A percentile compares a stretch with the other conserved stretches of the same genome.
Evolutionary conservation across 2,888 invertebrate species (phyloP).

Genomic region (Ophioninae sp.): DNA sequence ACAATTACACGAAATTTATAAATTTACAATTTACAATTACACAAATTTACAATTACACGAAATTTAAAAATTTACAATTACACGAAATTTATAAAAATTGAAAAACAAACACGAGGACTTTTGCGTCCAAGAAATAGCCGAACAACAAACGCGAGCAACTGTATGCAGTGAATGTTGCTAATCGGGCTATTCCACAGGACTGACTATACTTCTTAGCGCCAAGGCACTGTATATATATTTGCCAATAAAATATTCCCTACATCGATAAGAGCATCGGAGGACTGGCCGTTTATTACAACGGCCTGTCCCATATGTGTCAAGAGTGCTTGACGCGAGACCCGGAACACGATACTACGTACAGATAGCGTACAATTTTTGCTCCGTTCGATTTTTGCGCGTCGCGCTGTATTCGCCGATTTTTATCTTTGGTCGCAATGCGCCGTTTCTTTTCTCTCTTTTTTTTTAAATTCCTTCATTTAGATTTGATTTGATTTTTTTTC

Average conservation of each 20-base stretch:
- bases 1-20: too few species aligned
- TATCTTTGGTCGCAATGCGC: constrained; percentile 8
- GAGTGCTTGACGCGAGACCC: constrained; percentile 29
- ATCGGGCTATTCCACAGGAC: background rate
- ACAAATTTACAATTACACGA: too few species aligned
- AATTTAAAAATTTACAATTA: too few species aligned
- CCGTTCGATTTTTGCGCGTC: constrained; percentile 4
- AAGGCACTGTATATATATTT: background rate
- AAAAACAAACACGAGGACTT: background rate
- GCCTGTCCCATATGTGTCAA: constrained; percentile 13
- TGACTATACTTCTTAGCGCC: background rate
- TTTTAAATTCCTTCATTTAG: background rate
- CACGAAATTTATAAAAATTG: too few species aligned
- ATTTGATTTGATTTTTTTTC: background rate
- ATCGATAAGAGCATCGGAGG: constrained; percentile 32
- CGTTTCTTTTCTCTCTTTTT: background rate
- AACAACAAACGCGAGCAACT: background rate
- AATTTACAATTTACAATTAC: too few species aligned
- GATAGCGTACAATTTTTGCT: constrained; percentile 32
- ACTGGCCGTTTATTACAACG: constrained; percentile 17
- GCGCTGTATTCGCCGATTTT: constrained; percentile 2
- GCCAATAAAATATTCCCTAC: constrained; percentile 14
- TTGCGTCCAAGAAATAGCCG: background rate
- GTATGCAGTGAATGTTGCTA: background rate
- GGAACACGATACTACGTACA: constrained; percentile 37